Evolutionary conservation across 2,113 vertebrate genomes (phyloP).

Genomic region (Megatriorchis doriae): DNA sequence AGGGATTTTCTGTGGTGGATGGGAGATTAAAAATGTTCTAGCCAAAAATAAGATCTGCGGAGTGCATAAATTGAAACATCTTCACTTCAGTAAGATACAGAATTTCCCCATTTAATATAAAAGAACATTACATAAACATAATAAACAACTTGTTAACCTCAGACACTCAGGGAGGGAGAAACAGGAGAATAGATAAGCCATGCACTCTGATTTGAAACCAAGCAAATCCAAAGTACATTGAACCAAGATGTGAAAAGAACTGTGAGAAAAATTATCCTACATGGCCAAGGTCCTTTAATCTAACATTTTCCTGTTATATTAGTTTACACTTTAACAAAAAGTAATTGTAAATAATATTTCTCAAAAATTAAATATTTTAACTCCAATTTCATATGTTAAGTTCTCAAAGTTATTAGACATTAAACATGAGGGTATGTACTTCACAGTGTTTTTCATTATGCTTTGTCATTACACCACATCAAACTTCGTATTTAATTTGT

Average conservation of each 20-base stretch:
- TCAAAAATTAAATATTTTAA: neutral
- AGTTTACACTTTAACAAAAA: neutral
- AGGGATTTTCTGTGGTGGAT: neutral
- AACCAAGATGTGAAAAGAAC: neutral
- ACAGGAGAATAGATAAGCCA: neutral
- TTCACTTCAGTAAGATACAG: neutral
- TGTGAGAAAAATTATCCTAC: neutral
- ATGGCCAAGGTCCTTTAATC: neutral
- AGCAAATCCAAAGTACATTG: neutral
- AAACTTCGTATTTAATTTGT: neutral
- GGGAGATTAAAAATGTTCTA: neutral
- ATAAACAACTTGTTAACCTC: neutral
- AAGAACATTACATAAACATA: neutral
- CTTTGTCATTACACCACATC: neutral
- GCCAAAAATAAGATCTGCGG: neutral
- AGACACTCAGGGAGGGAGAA: neutral
- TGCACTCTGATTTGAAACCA: neutral
- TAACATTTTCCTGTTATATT: neutral
- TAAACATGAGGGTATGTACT: neutral
- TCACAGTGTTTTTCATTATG: neutral
- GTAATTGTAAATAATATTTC: neutral
- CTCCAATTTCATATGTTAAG: neutral
- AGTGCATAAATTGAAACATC: neutral
- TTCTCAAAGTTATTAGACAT: neutral
- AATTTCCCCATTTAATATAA: neutral